phyloP scores from a whole-genome alignment of 2,797 vertebrate species.

The Pipistrellus pygmaeus region DNA sequence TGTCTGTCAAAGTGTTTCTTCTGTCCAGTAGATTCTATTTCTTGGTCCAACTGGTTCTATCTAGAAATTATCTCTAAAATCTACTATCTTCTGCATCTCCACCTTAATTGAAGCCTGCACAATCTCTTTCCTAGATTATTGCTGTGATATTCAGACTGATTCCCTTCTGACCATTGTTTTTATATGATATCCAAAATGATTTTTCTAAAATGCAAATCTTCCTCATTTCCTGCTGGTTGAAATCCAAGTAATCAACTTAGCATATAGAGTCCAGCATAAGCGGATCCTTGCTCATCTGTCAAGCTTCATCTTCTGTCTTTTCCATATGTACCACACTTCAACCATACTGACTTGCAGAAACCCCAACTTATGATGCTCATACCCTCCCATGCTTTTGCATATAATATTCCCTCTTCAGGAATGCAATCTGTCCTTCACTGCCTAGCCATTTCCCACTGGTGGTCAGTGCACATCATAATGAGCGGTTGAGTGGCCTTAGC shows the following conservation, averaged over 20 bases:
- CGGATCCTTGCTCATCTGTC: neutral
- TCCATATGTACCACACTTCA: neutral
- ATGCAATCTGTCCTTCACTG: neutral
- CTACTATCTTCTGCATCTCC: neutral
- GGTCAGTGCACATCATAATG: no score
- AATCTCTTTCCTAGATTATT: slow-evolving; percentile 55
- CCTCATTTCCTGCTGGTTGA: slow-evolving; percentile 15
- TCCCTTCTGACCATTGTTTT: slow-evolving; percentile 29
- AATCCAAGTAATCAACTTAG: slow-evolving; percentile 29
- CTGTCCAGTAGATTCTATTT: neutral
- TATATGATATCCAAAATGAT: neutral
- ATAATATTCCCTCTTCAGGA: neutral
- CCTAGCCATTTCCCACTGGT: neutral
- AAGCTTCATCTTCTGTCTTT: neutral
- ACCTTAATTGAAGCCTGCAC: slow-evolving; percentile 28
- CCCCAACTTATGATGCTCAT: neutral
- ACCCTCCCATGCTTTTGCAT: neutral
- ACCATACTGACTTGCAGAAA: neutral
- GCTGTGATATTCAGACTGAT: neutral
- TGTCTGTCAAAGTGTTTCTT: neutral
- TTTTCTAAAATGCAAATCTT: slow-evolving; percentile 57
- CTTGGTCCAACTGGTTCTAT: neutral
- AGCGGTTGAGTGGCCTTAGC: no score
- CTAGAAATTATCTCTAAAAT: slow-evolving; percentile 55
- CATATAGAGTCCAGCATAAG: neutral